Base-by-base conservation (phyloP, 2,888 invertebrate species). In the Chrysina gloriosa region DNA sequence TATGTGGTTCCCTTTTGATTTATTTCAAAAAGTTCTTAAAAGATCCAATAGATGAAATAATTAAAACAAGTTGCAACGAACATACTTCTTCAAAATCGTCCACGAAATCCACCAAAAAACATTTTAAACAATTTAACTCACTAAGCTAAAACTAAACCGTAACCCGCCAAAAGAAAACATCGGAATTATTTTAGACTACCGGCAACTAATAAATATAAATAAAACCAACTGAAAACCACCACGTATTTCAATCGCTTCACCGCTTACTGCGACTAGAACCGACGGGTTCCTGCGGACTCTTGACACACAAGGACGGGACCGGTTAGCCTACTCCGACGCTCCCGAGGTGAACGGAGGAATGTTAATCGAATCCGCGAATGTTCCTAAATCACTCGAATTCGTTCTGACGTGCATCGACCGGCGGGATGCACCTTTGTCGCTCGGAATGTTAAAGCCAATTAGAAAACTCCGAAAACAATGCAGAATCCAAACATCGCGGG, bases 361-460 rank as follows among this genome's bases (percentile, higher is more conserved):
- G 74, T 77, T 76, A 77, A 77, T 77, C 74, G 75, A 68, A 70
- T 70, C 70, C 72, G 71, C 71, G 63, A 70, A 73, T 69, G 71
- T 70, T 74, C 70, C 71, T 67, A 74, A 74, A 74, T 75, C 72
- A 70, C 74, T 25, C 29, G 16, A 29, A 52, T 52, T 29, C 52
- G 52, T 9, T 1, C 52, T 7, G 52, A 29, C 52, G 25, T 27
- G 27, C 11, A 52, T 11, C 11, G 31, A 21, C 48, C 39, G 21
- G 61, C 36, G 50, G 48, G 69, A 69, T 61, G 64, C 72, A 73
- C 72, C 70, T 71, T 73, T 72, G 71, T 75, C 76, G 75, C 73
- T 68, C 71, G 75, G 77, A 79, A 77, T 77, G 75, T 71, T 68
- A 69, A 70, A 67, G 70, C 77, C 77, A 78, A 78, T 78, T 79